A percentile compares a stretch with the other conserved stretches of the same genome.
Evolutionary conservation across 1,140 invertebrate species (phyloP).

Genomic region (Globodera rostochiensis): DNA sequence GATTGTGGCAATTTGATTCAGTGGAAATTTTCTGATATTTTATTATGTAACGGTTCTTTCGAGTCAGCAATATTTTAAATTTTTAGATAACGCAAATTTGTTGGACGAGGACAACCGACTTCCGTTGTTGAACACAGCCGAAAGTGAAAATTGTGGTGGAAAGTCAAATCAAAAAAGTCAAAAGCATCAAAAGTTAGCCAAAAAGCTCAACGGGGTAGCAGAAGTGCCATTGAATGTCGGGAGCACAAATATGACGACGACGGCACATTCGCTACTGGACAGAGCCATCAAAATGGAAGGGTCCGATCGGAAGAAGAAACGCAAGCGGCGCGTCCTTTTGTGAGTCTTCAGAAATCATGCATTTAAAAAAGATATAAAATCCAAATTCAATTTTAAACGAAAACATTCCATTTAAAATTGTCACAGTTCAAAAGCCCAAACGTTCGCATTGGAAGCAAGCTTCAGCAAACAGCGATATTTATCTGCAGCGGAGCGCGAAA

Average conservation of each 20-base stretch:
- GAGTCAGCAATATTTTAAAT: neutral
- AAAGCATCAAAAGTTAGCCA: neutral
- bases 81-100: neutral
- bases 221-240: neutral
- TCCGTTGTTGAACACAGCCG: neutral
- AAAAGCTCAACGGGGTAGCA: neutral
- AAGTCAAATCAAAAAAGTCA: neutral
- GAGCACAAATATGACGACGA: neutral
- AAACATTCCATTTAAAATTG: neutral
- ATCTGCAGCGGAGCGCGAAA: conserved; percentile 91
- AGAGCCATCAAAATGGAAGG: neutral
- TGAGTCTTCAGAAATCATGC: neutral
- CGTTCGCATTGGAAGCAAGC: conserved; percentile 87
- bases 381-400: too few relatives aligned
- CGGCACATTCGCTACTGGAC: neutral
- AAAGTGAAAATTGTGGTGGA: neutral
- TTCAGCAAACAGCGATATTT: conserved; percentile 92
- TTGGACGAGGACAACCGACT: conserved; percentile 1
- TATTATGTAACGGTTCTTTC: too few relatives aligned
- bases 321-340: conserved; percentile 92
- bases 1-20: too few relatives aligned
- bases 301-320: conserved; percentile 55
- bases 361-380: too few relatives aligned
- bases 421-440: conserved; percentile 84
- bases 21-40: too few relatives aligned